Evolutionary conservation across 2,888 invertebrate species (phyloP).

Genomic region (Trichopoda pennipes): DNA sequence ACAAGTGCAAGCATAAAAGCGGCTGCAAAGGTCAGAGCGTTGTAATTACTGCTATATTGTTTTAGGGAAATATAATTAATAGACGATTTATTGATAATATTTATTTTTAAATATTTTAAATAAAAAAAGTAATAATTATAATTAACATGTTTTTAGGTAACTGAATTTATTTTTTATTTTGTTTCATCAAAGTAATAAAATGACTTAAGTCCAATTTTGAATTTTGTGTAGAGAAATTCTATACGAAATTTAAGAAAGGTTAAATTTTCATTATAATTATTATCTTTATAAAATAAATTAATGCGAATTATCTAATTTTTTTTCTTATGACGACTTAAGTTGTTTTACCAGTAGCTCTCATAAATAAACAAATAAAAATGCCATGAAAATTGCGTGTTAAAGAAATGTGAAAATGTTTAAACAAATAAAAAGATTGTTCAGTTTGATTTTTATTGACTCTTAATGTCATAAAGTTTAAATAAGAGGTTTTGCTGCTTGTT

Average conservation of each 20-base stretch:
- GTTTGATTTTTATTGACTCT: constrained; percentile 12
- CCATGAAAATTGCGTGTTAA: constrained; percentile 47
- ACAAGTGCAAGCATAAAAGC: background rate
- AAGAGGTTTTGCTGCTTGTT: background rate
- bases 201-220: too few species aligned
- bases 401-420: background rate
- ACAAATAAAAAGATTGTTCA: constrained; percentile 41
- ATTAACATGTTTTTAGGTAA: constrained; percentile 65
- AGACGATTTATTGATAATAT: constrained; percentile 18
- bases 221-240: too few species aligned
- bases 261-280: too few species aligned
- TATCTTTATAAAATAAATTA: too few species aligned
- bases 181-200: background rate
- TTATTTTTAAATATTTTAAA: background rate
- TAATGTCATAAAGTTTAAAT: constrained; percentile 42
- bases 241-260: too few species aligned
- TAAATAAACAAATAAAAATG: constrained; percentile 18
- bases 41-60: constrained; percentile 40
- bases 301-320: too few species aligned
- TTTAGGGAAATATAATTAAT: constrained; percentile 1
- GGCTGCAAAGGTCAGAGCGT: constrained; percentile 48
- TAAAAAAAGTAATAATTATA: constrained; percentile 19
- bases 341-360: too few species aligned
- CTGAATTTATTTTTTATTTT: too few species aligned
- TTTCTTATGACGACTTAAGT: too few species aligned